A percentile compares a stretch with the other conserved stretches of the same genome.
Evolutionary conservation across 2,888 invertebrate genomes (phyloP).

Genomic region (Drosophila gaucha): DNA sequence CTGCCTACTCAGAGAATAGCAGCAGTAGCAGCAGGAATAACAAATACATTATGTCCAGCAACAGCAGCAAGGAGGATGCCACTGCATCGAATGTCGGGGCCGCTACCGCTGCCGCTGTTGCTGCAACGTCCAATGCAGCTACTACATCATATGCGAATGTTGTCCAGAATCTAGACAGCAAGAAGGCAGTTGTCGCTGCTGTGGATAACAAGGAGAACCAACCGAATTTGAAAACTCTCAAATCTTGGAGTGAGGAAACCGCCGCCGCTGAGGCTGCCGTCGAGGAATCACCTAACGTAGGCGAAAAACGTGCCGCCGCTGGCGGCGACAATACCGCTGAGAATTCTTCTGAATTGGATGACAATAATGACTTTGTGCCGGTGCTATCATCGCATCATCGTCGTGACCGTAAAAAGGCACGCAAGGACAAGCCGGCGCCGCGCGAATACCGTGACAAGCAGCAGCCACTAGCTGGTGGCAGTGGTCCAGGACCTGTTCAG

Average conservation of each 20-base stretch:
- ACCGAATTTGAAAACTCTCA: conserved; percentile 78
- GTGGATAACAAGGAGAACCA: conserved; percentile 82
- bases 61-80: conserved; percentile 82
- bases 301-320: conserved; percentile 83
- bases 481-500: conserved; percentile 57
- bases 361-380: conserved; percentile 84
- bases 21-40: conserved; percentile 30
- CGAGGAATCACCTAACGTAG: conserved; percentile 73
- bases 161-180: conserved; percentile 85
- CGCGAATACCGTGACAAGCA: conserved; percentile 68
- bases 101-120: conserved; percentile 84
- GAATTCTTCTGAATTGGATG: conserved; percentile 83
- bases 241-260: conserved; percentile 83
- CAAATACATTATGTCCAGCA: conserved; percentile 79
- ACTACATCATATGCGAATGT: conserved; percentile 89
- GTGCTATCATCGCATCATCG: conserved; percentile 84
- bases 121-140: conserved; percentile 62
- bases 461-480: conserved; percentile 39
- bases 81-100: conserved; percentile 58
- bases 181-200: conserved; percentile 53
- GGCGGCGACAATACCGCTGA: conserved; percentile 82
- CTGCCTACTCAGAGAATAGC: conserved; percentile 64
- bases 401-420: conserved; percentile 84
- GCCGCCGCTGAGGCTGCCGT: conserved; percentile 70
- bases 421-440: conserved; percentile 79